Percentiles rank a stretch among this genome's conserved stretches.
These are phyloP conservation scores for Galago senegalensis DNA, from an alignment of 2,797 vertebrate species.

Conservation along the genomic window DNA sequence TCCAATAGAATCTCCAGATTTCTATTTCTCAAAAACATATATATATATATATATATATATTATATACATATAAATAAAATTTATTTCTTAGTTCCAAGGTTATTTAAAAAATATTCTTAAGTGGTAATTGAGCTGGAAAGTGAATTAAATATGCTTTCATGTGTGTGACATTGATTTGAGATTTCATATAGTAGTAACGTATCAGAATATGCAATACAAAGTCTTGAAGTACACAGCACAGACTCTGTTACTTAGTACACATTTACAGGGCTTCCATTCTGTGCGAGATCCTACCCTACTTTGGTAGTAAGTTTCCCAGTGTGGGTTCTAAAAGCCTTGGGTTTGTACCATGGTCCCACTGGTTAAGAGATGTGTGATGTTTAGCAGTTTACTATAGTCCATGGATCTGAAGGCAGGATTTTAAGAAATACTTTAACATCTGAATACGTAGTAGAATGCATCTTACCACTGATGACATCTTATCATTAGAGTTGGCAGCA, in stretches of 20 bases:
- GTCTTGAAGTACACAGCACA: background rate
- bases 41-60: background rate
- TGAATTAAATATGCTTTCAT: background rate
- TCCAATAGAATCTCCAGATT: conserved; percentile 80
- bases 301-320: accelerated
- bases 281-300: accelerated
- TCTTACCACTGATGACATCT: background rate
- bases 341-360: background rate
- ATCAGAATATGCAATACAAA: accelerated
- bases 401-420: background rate
- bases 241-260: accelerated
- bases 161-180: background rate
- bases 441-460: background rate
- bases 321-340: background rate
- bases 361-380: background rate
- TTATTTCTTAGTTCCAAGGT: background rate
- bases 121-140: background rate
- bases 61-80: background rate
- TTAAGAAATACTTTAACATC: conserved; percentile 10
- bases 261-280: background rate
- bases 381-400: background rate
- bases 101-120: background rate
- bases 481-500: background rate
- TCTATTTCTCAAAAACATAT: conserved; percentile 34
- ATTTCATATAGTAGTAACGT: no score